Evolutionary conservation across 1,140 invertebrate genomes (phyloP).

Genomic region (Holotrichia oblita): DNA sequence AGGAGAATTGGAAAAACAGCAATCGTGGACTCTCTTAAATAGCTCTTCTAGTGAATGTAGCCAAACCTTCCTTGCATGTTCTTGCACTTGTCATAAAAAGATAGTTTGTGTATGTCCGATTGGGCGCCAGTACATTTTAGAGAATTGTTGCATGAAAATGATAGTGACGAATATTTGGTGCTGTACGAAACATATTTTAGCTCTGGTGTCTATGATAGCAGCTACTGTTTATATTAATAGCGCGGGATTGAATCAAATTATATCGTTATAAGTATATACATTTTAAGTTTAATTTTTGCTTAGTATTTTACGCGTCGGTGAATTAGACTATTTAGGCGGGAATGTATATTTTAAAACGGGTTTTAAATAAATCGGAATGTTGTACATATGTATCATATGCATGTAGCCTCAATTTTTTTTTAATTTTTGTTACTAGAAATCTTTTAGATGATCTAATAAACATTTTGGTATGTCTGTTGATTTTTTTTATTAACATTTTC

Average conservation of each 20-base stretch:
- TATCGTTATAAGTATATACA: not conserved
- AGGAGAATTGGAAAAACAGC: conserved; percentile 36
- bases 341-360: not conserved
- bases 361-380: conserved; percentile 16
- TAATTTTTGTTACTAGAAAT: conserved; percentile 26
- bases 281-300: not conserved
- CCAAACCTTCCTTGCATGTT: conserved; percentile 1
- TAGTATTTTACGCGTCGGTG: not conserved
- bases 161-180: conserved; percentile 38
- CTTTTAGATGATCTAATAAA: not conserved
- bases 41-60: conserved; percentile 1
- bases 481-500: conserved; percentile 15
- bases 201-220: conserved; percentile 20
- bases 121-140: not conserved
- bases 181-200: conserved; percentile 28
- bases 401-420: not conserved
- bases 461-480: conserved; percentile 17
- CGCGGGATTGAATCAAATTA: not conserved
- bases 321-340: not conserved
- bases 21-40: conserved; percentile 36
- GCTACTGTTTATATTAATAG: conserved; percentile 27
- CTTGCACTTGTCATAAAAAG: conserved; percentile 18
- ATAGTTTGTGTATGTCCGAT: not conserved
- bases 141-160: conserved; percentile 29
- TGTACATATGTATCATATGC: not conserved